Evolutionary conservation across 2,888 invertebrate genomes (phyloP), one percentile per base, ranked within the genome.

Genomic region (Drosophila antonietae): DNA sequence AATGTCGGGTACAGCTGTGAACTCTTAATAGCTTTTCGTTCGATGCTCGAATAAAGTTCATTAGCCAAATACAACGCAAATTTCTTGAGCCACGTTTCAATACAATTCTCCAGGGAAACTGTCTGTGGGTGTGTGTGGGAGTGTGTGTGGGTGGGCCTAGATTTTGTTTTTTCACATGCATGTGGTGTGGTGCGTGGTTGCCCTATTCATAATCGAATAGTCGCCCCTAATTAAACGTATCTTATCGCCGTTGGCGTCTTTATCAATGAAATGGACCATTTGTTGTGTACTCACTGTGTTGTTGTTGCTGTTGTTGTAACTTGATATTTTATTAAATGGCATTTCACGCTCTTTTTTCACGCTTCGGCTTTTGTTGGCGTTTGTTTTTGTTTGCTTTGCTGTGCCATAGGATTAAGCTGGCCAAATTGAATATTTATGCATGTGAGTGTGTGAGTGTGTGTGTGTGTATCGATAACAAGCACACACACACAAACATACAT

Each of bases 201-300:
- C 20, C 37, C 47, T 44, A 47, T 52, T 43, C 49, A 58, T 75
- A 75, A 70, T 74, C 66, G 61, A 73, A 75, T 73, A 73, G 70
- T 77, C 79, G 80, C 72, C 63, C 63, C 71, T 83, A 86, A 88
- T 86, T 88, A 81, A 80, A 81, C 75, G 81, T 75, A 84, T 84
- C 82, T 77, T 83, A 84, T 84, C 84, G 72, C 63, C 66, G n/a
- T 49, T 64, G 69, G 62, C 75, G 75, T 72, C 66, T 80, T 87
- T 85, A 88, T 88, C 84, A 78, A 65, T 71, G 82, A 73, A 73
- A 84, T 81, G 81, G 73, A 74, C 78, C 83, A 77, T 83, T 85
- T 76, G 73, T 57, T 69, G 46, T 68, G 51, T 44, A 61, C 28
- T 58, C 51, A 35, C 61, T 69, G 68, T 52, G 15, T 55, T 66